A percentile compares a stretch with the other conserved stretches of the same genome.
phyloP scores from a whole-genome alignment of 2,888 invertebrate species.

The Drosophila algonquin region DNA sequence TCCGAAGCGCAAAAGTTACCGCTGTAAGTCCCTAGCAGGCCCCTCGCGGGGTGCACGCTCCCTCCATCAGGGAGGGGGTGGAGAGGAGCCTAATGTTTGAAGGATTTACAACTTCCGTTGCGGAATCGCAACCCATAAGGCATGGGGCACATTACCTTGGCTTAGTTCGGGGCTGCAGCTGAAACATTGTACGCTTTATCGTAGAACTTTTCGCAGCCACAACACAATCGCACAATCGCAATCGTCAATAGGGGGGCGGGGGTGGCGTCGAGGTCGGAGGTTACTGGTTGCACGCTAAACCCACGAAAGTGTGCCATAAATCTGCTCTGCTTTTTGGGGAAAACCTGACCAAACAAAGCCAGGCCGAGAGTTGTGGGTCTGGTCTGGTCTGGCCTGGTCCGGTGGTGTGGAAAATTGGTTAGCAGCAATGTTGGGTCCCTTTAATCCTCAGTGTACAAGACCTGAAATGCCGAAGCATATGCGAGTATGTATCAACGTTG shows the following conservation, averaged over 20 bases:
- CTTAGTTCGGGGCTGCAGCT: conserved; percentile 33
- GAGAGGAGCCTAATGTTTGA: background rate
- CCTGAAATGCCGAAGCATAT: background rate
- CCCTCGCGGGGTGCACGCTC: background rate
- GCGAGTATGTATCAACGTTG: background rate
- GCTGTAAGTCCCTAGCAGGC: background rate
- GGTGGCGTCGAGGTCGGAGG: conserved; percentile 27
- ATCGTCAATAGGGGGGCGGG: conserved; percentile 33
- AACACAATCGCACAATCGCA: conserved; percentile 47
- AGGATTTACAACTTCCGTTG: conserved; percentile 23
- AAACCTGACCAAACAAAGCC: background rate
- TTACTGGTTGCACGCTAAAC: conserved; percentile 57
- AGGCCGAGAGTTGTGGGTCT: background rate
- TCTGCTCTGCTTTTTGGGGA: conserved; percentile 15
- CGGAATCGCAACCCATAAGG: conserved; percentile 18
- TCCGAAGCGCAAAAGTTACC: background rate
- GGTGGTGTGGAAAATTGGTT: background rate
- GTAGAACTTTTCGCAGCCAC: conserved; percentile 63
- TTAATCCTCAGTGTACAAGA: background rate
- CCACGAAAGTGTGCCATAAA: conserved; percentile 61
- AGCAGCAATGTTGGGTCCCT: background rate
- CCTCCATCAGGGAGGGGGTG: background rate
- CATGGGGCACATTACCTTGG: conserved; percentile 38
- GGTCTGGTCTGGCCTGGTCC: background rate
- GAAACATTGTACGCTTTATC: conserved; percentile 58